phyloP scores from a whole-genome alignment of 2,888 invertebrate species.

The Melipona bicolor region DNA sequence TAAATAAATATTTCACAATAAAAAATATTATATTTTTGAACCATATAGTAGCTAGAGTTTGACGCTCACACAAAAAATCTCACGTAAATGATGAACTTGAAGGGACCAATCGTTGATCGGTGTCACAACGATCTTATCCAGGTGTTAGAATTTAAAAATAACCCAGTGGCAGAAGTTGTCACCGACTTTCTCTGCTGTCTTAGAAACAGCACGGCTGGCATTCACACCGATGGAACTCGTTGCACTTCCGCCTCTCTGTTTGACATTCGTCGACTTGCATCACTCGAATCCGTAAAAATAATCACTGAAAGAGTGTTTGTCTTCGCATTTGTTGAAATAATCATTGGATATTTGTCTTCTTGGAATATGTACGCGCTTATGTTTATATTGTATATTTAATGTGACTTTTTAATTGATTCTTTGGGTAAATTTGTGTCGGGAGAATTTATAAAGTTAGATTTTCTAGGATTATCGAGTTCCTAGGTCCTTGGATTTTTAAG shows the following conservation, averaged over 20 bases:
- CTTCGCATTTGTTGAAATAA: background rate
- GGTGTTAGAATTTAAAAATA: conserved; percentile 41
- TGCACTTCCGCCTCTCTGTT: conserved; percentile 31
- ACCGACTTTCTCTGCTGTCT: conserved; percentile 55
- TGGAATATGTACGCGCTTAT: background rate
- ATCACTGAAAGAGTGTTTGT: background rate
- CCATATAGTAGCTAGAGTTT: background rate
- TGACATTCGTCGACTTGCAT: conserved; percentile 18
- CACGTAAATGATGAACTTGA: background rate
- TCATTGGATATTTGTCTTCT: background rate
- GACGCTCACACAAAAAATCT: background rate
- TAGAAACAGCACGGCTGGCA: conserved; percentile 38
- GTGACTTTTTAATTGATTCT: background rate
- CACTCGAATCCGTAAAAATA: conserved; percentile 6
- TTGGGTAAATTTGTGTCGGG: background rate
- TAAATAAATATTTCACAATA: background rate
- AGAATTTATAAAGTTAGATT: background rate
- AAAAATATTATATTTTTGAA: background rate
- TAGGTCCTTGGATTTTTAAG: no score
- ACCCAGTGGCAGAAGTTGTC: conserved; percentile 42
- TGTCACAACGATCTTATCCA: conserved; percentile 27
- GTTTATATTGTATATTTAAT: background rate
- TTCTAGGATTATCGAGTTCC: no score
- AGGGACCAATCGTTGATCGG: conserved; percentile 16
- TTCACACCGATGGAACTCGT: conserved; percentile 27